Conservation (phyloP, 2,797 vertebrate species). For the Meda fulgida region DNA sequence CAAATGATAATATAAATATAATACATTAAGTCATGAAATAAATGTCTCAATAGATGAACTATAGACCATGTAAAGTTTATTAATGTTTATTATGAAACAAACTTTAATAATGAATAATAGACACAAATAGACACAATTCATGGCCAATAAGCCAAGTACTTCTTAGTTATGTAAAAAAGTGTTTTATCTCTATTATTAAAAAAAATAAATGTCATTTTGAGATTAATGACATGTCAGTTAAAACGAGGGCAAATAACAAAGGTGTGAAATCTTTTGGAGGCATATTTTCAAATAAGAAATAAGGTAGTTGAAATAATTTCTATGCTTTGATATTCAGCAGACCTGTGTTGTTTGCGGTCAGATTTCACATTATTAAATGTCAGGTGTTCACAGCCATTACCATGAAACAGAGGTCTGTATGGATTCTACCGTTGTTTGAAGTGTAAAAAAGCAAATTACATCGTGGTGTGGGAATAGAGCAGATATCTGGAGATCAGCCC, state of each 20-base stretch:
- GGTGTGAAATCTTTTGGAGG: neutral
- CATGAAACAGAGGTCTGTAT: neutral
- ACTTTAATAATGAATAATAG: neutral
- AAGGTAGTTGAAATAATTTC: neutral
- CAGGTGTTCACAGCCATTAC: conserved; percentile 35
- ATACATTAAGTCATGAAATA: neutral
- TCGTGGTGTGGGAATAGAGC: conserved; percentile 37
- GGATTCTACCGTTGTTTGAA: conserved; percentile 4
- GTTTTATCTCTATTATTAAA: neutral
- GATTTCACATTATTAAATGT: conserved; percentile 43
- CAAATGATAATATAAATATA: neutral
- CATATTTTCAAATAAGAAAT: neutral
- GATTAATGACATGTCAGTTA: neutral
- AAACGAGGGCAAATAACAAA: neutral
- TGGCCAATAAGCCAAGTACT: neutral
- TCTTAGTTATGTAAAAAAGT: neutral
- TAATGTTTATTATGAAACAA: conserved; percentile 17
- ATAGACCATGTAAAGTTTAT: neutral
- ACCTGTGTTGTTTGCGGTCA: conserved; percentile 1
- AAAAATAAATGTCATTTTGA: neutral
- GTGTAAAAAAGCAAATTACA: conserved; percentile 50
- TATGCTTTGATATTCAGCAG: conserved; percentile 21
- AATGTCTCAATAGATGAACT: neutral
- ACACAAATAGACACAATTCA: neutral
- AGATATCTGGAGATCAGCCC: conserved; percentile 62